Evolutionary conservation across 2,113 vertebrate species (phyloP).

Genomic region (Ammospiza nelsoni): DNA sequence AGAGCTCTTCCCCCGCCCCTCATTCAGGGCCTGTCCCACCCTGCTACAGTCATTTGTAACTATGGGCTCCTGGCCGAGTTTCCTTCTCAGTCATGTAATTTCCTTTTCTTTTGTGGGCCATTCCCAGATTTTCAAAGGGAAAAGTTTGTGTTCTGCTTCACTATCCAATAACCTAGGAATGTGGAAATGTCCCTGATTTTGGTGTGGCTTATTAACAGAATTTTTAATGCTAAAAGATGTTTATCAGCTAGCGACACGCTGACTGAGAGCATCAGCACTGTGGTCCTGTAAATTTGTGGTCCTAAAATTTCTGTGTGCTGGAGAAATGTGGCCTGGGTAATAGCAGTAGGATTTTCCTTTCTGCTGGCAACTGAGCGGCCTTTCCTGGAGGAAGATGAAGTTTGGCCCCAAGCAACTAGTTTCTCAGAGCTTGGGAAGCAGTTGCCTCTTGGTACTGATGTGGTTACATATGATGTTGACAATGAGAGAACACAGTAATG

Average conservation of each 20-base stretch:
- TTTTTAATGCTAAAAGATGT: background rate
- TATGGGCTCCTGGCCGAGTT: background rate
- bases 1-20: background rate
- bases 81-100: conserved; percentile 32
- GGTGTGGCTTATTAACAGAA: background rate
- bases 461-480: background rate
- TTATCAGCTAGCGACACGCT: background rate
- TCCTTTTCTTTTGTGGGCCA: background rate
- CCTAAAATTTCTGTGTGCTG: background rate
- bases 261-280: background rate
- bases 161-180: background rate
- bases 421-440: background rate
- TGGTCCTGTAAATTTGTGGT: background rate
- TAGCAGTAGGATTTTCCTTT: background rate
- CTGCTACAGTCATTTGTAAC: conserved; percentile 29
- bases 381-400: background rate
- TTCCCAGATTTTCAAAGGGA: conserved; percentile 4
- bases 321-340: background rate
- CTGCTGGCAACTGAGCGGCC: background rate
- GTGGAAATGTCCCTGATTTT: background rate
- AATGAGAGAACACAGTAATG: background rate
- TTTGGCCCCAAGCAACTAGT: background rate
- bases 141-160: background rate
- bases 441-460: background rate
- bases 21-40: background rate